Base-by-base conservation (phyloP, 2,888 invertebrate species). In the Heterodera filipjevi region DNA sequence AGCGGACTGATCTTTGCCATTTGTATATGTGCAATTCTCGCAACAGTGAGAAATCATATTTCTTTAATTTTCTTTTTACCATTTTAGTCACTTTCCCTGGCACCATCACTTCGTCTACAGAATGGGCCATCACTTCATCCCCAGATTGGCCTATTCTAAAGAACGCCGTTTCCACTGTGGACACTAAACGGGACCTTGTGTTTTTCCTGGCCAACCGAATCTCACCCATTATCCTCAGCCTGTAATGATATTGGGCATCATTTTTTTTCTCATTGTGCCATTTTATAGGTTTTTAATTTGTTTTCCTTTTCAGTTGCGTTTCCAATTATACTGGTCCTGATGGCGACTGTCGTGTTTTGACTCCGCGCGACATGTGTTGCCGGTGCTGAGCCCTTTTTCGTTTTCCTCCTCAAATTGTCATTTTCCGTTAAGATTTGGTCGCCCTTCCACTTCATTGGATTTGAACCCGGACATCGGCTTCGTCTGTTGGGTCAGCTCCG, bases 171-270 rank as follows among this genome's bases (percentile, higher is more conserved):
- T 53, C 27, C 22, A 71, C 84, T 35, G 79, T 87, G 32, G 88
- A 88, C 76, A 46, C 77, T 44, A 59, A 79, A 8, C 74, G 85
- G 30, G 66, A 82, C 12, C 82, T 85, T 39, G 84, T 88, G 53
- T 88, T 86, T 72, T 88, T 80, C 79, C 83, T 86, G 19, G 85
- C 87, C 19, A 84, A 87, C 66, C 77, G 80, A 27, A 71, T 80
- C 22, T 74, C 82, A 53, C 85, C 85, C 10, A 79, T 82, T 14
- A 82, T 85, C 30, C 83, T 82, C 77, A 84, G 83, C 64, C 76
- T 88, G 86, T 87, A n/a, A n/a, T n/a, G n/a, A n/a, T n/a, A n/a
- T n/a, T n/a, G n/a, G n/a, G n/a, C n/a, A n/a, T n/a, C n/a, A n/a
- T n/a, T n/a, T n/a, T n/a, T n/a, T n/a, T n/a, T n/a, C n/a, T n/a